Conservation (phyloP, 1,140 invertebrate genomes). For the Zaprionus lachaisei region DNA sequence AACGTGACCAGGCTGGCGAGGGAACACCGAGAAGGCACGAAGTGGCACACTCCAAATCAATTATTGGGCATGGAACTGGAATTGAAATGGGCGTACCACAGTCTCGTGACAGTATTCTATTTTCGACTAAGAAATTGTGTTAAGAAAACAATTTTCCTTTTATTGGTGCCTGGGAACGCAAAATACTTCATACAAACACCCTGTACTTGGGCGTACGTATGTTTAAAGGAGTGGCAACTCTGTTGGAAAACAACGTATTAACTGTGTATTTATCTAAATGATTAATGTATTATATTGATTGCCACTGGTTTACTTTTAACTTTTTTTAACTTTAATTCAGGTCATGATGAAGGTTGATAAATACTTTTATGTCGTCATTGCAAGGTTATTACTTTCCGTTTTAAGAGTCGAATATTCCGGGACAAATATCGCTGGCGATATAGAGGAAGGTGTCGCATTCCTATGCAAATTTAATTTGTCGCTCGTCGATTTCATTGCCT, state of each 20-base stretch:
- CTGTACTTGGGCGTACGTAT: background rate
- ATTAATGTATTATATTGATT: too few relatives aligned
- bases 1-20: slow-evolving; percentile 28
- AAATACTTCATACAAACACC: background rate
- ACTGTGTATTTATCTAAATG: too few relatives aligned
- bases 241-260: background rate
- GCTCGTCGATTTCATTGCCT: slow-evolving; percentile 30
- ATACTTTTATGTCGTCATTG: too few relatives aligned
- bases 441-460: slow-evolving; percentile 24
- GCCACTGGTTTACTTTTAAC: too few relatives aligned
- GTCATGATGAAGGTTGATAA: too few relatives aligned
- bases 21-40: background rate
- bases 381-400: background rate
- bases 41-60: slow-evolving; percentile 25
- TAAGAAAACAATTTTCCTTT: background rate
- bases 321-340: too few relatives aligned
- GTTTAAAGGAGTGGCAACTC: background rate
- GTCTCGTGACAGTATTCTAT: slow-evolving; percentile 24
- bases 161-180: background rate
- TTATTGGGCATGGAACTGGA: slow-evolving; percentile 40
- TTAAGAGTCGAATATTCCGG: background rate
- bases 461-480: slow-evolving; percentile 32
- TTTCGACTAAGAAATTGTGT: slow-evolving; percentile 10
- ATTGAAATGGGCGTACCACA: slow-evolving; percentile 28
- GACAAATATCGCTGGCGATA: background rate